Evolutionary conservation across 1,140 invertebrate genomes (phyloP), one percentile per base, ranked within the genome.

Genomic region (Ladona fulva): DNA sequence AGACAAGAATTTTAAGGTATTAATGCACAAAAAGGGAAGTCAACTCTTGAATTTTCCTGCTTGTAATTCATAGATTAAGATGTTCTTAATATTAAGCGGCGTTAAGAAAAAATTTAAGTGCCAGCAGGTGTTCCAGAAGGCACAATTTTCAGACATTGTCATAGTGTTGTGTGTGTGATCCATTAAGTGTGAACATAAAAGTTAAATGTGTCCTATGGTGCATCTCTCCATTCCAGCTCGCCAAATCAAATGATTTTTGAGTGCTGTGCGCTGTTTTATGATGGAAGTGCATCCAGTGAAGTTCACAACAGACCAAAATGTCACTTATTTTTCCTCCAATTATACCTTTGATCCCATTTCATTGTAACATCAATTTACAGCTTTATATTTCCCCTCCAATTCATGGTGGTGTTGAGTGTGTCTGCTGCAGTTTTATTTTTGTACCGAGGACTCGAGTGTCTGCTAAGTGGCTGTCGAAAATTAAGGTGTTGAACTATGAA

Each of bases 391-490:
- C 52, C 52, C 52, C 52, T 19, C 14, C 52, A 66, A 22, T 66
- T 22, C 14, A 12, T 66, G 52, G 12, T 66, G 52, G 52, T 66
- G 52, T 66, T 66, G 52, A 16, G 52, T 66, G 52, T 66, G 52
- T 66, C 52, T 66, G 52, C 52, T 66, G 52, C 52, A 66, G 52
- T 66, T 66, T 66, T 66, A 66, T 66, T 66, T 66, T 66, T 66
- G 52, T 66, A 66, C 52, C 52, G 52, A 66, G 52, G 52, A 66
- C 16, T 66, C 8, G 29, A 37, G 29, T 37, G 29, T 66, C 52
- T 66, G 52, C 52, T 66, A 66, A 19, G 52, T 22, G 52, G n/a
- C 16, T 66, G 52, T 66, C 52, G 12, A 66, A 66, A 66, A 37
- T 37, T 37, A 37, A 19, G 52, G n/a, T 66, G 14, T 66, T 22